Conservation (phyloP, 2,797 vertebrate species). For the Halcyon smyrnensis region DNA sequence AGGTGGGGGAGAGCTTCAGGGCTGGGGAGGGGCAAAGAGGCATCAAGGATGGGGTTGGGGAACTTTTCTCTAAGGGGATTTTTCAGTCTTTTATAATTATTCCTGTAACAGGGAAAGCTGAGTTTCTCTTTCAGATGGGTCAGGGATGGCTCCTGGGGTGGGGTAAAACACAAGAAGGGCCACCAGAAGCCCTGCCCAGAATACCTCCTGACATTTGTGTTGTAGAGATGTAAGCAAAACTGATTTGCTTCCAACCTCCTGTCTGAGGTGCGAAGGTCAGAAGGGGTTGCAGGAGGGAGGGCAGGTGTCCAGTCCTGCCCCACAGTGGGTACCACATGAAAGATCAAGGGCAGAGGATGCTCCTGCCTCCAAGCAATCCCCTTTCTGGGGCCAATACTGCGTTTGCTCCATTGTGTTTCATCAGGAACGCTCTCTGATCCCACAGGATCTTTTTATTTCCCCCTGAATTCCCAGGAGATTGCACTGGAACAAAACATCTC, state of each 20-base stretch:
- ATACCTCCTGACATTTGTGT: accelerated
- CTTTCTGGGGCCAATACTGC: accelerated
- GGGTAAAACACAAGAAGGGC: neutral
- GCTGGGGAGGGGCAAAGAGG: neutral
- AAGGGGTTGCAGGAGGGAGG: neutral
- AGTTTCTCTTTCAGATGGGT: neutral
- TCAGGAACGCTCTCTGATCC: neutral
- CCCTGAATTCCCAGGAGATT: neutral
- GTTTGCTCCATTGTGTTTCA: accelerated
- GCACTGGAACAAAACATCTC: neutral
- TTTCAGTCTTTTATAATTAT: neutral
- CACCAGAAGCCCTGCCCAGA: neutral
- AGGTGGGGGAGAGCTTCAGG: neutral
- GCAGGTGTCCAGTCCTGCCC: neutral
- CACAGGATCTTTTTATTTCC: neutral
- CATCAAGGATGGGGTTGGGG: neutral
- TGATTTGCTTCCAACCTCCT: neutral
- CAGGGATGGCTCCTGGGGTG: neutral
- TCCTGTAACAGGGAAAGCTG: neutral
- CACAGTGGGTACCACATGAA: accelerated
- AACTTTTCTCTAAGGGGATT: neutral
- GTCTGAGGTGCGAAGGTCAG: neutral
- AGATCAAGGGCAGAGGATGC: neutral
- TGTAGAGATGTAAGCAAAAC: neutral
- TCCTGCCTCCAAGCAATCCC: neutral